phyloP scores from a whole-genome alignment of 2,888 invertebrate genomes.

The Sisyra nigra region DNA sequence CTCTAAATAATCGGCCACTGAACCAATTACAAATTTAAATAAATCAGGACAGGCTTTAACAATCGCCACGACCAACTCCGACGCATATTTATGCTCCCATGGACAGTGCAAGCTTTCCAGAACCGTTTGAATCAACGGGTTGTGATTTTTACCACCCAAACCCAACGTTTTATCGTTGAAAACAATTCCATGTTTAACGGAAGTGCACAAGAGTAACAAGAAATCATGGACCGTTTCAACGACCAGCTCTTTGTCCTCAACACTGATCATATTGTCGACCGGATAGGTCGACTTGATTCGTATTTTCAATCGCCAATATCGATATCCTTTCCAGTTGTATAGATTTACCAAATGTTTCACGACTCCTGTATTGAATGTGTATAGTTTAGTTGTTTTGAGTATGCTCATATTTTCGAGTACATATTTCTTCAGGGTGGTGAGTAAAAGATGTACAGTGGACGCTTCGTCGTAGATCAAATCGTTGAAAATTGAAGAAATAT shows the following conservation, averaged over 20 bases:
- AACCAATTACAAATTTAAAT: conserved; percentile 40
- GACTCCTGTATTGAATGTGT: conserved; percentile 48
- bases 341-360: conserved; percentile 50
- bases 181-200: conserved; percentile 58
- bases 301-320: conserved; percentile 27
- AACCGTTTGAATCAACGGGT: conserved; percentile 43
- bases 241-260: conserved; percentile 33
- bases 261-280: conserved; percentile 16
- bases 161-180: conserved; percentile 54
- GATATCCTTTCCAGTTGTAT: conserved; percentile 61
- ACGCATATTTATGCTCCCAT: conserved; percentile 49
- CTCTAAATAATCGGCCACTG: conserved; percentile 42
- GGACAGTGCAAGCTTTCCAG: conserved; percentile 47
- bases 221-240: conserved; percentile 46
- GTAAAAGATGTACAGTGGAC: conserved; percentile 45
- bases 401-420: conserved; percentile 47
- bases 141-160: conserved; percentile 37
- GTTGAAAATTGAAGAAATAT: conserved; percentile 43
- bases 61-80: conserved; percentile 44
- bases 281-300: background rate
- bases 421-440: conserved; percentile 49
- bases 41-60: conserved; percentile 55
- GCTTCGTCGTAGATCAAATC: conserved; percentile 50
- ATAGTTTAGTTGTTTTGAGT: conserved; percentile 56
- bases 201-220: conserved; percentile 57